A percentile compares a stretch with the other conserved stretches of the same genome.
phyloP scores from a whole-genome alignment of 2,888 invertebrate species.

The Mythimna ferrago region DNA sequence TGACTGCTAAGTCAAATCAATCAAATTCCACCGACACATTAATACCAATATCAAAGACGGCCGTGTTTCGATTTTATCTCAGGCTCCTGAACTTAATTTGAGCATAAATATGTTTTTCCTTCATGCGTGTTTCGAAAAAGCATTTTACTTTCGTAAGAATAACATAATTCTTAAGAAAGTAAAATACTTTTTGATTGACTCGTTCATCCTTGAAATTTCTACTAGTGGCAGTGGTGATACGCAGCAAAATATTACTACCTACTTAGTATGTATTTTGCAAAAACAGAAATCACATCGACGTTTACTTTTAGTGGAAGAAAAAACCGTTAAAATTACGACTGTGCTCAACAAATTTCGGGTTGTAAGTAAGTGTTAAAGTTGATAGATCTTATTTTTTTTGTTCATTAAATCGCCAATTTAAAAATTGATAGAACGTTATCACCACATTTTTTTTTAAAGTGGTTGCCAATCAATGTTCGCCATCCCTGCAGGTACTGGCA shows the following conservation, averaged over 20 bases:
- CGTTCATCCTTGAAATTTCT: slow-evolving; percentile 23
- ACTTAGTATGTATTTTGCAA: no score
- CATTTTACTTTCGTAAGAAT: neutral
- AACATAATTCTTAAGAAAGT: no score
- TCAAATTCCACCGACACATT: slow-evolving; percentile 66
- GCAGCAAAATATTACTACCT: no score
- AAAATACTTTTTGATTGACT: neutral
- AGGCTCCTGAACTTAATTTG: slow-evolving; percentile 42
- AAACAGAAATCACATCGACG: no score
- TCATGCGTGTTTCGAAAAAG: neutral
- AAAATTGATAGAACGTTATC: neutral
- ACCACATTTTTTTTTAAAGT: neutral
- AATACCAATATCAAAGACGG: slow-evolving; percentile 64
- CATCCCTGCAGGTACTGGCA: neutral
- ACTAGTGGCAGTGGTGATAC: neutral
- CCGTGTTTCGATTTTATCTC: slow-evolving; percentile 46
- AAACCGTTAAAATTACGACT: neutral
- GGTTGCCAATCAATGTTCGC: neutral
- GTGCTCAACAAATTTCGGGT: neutral
- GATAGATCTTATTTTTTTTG: neutral
- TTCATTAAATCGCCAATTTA: neutral
- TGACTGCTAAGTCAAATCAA: slow-evolving; percentile 67
- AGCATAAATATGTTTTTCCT: slow-evolving; percentile 13
- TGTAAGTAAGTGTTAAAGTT: neutral
- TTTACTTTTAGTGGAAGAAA: neutral